Conservation (phyloP, 2,113 vertebrate genomes). For the Clupea harengus region DNA sequence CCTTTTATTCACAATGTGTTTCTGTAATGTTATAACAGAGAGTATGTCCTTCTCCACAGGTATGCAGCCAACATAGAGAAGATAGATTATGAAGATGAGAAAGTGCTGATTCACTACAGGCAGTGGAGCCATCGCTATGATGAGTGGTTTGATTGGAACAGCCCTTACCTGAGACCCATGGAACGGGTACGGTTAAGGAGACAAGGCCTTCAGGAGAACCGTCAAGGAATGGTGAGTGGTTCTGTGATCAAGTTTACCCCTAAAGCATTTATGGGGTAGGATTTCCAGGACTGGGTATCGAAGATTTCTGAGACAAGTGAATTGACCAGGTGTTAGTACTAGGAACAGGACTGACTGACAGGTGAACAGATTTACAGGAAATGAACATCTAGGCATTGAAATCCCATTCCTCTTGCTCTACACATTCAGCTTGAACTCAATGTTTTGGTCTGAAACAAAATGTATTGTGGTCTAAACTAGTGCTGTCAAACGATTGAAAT, state of each 20-base stretch:
- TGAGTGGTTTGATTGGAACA: slow-evolving; percentile 97
- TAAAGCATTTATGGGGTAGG: background rate
- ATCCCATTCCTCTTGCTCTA: too few species aligned
- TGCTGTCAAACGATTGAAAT: too few species aligned
- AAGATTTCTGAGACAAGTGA: background rate
- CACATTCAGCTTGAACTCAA: too few species aligned
- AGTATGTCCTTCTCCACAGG: slow-evolving; percentile 65
- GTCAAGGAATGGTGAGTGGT: slow-evolving; percentile 78
- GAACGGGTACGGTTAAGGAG: slow-evolving; percentile 91
- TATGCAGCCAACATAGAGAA: slow-evolving; percentile 93
- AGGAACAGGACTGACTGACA: background rate
- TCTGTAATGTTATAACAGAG: background rate
- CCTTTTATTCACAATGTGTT: background rate
- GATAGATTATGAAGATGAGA: slow-evolving; percentile 91
- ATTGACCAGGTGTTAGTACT: background rate
- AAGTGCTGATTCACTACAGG: slow-evolving; percentile 89
- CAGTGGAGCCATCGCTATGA: slow-evolving; percentile 96
- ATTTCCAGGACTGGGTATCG: background rate
- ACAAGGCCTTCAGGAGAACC: slow-evolving; percentile 84
- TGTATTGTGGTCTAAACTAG: background rate
- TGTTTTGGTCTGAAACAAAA: background rate
- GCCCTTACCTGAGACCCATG: slow-evolving; percentile 86
- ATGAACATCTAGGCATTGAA: background rate
- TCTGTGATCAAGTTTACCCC: background rate
- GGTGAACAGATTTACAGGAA: background rate